A percentile compares a stretch with the other conserved stretches of the same genome.
Evolutionary conservation across 2,888 invertebrate genomes (phyloP).

Genomic region (Entomobrya proxima): DNA sequence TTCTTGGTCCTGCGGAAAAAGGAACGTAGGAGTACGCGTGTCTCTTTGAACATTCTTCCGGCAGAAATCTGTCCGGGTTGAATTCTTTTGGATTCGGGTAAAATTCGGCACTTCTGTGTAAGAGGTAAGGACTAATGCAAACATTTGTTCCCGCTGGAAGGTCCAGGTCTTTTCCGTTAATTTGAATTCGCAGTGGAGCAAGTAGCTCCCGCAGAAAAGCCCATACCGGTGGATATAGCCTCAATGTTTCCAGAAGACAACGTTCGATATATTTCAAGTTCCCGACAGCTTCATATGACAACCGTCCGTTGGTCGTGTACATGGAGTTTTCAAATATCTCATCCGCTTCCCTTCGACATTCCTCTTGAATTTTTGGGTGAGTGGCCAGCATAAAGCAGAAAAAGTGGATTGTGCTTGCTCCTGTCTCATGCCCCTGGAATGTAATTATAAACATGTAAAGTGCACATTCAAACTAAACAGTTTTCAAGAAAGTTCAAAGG

Average conservation of each 20-base stretch:
- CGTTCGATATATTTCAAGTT: constrained; percentile 36
- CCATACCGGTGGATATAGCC: constrained; percentile 25
- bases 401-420: constrained; percentile 12
- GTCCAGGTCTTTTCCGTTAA: not conserved
- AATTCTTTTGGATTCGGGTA: not conserved
- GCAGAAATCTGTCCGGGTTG: constrained; percentile 33
- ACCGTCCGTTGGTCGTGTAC: not conserved
- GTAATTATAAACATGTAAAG: not conserved
- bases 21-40: constrained; percentile 4
- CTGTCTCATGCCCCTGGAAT: constrained; percentile 45
- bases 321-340: not conserved
- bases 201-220: not conserved
- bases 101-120: not conserved
- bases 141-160: not conserved
- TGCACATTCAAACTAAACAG: not conserved
- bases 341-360: constrained; percentile 32
- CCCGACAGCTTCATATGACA: not conserved
- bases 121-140: not conserved
- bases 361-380: constrained; percentile 23
- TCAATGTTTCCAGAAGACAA: constrained; percentile 29
- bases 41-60: not conserved
- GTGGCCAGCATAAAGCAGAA: constrained; percentile 31
- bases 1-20: not conserved
- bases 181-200: not conserved
- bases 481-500: not conserved